phyloP scores from a whole-genome alignment of 1,140 invertebrate genomes.

The Saccostrea echinata region DNA sequence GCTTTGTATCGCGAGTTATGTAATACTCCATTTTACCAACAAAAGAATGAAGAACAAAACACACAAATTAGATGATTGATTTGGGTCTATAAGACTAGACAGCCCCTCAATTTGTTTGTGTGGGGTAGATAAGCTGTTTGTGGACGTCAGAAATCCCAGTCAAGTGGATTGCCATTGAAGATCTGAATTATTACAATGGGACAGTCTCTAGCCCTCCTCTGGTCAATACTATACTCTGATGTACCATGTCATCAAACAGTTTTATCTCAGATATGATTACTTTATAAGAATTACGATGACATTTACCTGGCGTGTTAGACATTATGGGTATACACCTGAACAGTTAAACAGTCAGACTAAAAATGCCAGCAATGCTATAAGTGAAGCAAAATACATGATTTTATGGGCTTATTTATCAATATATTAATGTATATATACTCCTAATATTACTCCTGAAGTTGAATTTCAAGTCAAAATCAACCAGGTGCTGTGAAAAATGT shows the following conservation, averaged over 20 bases:
- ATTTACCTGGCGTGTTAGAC: too few relatives aligned
- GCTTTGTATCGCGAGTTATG: not conserved
- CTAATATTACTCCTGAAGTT: too few relatives aligned
- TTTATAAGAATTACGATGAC: too few relatives aligned
- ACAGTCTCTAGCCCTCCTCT: not conserved
- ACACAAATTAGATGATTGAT: constrained; percentile 35
- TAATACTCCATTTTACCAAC: constrained; percentile 19
- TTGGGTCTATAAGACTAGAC: constrained; percentile 15
- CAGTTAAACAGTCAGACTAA: too few relatives aligned
- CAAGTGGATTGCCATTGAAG: constrained; percentile 18
- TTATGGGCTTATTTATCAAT: too few relatives aligned
- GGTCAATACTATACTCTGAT: not conserved
- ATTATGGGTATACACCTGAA: too few relatives aligned
- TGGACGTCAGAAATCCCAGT: constrained; percentile 29
- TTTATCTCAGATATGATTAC: not conserved
- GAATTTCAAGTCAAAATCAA: too few relatives aligned
- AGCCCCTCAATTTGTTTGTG: constrained; percentile 29
- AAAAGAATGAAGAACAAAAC: constrained; percentile 26
- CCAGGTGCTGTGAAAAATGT: too few relatives aligned
- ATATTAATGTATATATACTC: too few relatives aligned
- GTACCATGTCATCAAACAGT: not conserved
- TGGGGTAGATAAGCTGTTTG: not conserved
- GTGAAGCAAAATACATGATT: too few relatives aligned
- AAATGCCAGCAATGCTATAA: too few relatives aligned
- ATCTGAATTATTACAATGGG: not conserved